These are phyloP conservation scores for Paralinhomoeus sp. DNA, from an alignment of 2,888 invertebrate genomes.

Conservation along the genomic window DNA sequence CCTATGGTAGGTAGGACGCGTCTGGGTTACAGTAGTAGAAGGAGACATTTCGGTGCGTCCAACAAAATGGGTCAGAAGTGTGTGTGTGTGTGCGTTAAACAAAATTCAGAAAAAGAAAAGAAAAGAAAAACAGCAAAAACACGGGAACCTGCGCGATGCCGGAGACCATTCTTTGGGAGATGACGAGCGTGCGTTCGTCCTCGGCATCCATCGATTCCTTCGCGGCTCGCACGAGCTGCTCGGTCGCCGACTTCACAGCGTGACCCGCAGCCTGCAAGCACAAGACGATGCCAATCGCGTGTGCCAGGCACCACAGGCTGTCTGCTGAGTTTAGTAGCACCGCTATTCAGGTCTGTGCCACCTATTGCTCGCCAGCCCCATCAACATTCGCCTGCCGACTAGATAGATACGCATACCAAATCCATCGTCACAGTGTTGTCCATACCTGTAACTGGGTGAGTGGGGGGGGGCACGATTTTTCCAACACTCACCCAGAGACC, in stretches of 20 bases:
- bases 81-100: not conserved
- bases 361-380: not conserved
- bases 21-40: not conserved
- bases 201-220: constrained; percentile 71
- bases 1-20: too few species aligned
- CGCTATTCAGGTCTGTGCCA: not conserved
- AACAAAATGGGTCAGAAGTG: not conserved
- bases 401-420: too few species aligned
- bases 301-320: too few species aligned
- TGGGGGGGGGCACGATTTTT: too few species aligned
- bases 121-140: too few species aligned
- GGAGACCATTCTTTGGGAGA: constrained; percentile 78
- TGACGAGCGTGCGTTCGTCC: constrained; percentile 66
- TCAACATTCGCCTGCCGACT: not conserved
- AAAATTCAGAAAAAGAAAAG: too few species aligned
- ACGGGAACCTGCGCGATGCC: constrained; percentile 74
- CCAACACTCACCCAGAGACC: too few species aligned
- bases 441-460: too few species aligned
- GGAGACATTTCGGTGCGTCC: not conserved
- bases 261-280: constrained; percentile 59
- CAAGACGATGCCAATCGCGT: not conserved
- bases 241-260: constrained; percentile 87
- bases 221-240: constrained; percentile 80
- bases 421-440: too few species aligned
- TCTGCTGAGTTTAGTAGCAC: too few species aligned